Evolutionary conservation across 2,888 invertebrate species (phyloP).

Genomic region (Eristalinus sepulchralis): DNA sequence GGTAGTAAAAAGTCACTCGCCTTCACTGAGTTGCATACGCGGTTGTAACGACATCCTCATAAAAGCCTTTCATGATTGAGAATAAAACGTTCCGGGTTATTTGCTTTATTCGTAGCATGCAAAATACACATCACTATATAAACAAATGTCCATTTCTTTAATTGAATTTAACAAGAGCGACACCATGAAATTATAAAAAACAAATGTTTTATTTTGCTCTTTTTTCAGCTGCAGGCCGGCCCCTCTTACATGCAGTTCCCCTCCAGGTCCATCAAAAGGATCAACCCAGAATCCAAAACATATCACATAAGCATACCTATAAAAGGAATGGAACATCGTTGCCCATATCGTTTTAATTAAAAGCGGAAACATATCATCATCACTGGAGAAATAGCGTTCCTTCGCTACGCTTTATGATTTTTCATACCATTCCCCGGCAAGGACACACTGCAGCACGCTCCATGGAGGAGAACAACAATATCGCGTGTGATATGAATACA

Average conservation of each 20-base stretch:
- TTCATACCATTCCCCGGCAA: constrained; percentile 34
- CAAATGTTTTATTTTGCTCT: not conserved
- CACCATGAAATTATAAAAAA: too few relatives aligned
- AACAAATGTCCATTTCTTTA: too few relatives aligned
- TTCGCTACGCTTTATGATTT: constrained; percentile 60
- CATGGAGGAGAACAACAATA: constrained; percentile 10
- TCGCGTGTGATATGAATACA: constrained; percentile 65
- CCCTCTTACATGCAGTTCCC: constrained; percentile 11
- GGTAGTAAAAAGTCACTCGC: too few relatives aligned
- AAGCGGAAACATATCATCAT: constrained; percentile 65
- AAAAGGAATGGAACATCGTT: constrained; percentile 53
- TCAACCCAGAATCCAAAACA: constrained; percentile 49
- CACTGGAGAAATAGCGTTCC: constrained; percentile 18
- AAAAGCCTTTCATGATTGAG: too few relatives aligned
- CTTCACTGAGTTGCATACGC: too few relatives aligned
- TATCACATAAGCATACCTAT: constrained; percentile 58
- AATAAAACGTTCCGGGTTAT: too few relatives aligned
- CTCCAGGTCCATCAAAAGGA: constrained; percentile 48
- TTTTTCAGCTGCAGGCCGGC: constrained; percentile 38
- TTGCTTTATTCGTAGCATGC: too few relatives aligned
- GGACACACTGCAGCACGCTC: constrained; percentile 30
- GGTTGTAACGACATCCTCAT: too few relatives aligned
- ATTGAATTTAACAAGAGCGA: too few relatives aligned
- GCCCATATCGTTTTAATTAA: constrained; percentile 66
- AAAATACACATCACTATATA: too few relatives aligned